These are phyloP conservation scores for Pangasius macronema DNA, from an alignment of 2,797 vertebrate genomes.

Conservation along the genomic window DNA sequence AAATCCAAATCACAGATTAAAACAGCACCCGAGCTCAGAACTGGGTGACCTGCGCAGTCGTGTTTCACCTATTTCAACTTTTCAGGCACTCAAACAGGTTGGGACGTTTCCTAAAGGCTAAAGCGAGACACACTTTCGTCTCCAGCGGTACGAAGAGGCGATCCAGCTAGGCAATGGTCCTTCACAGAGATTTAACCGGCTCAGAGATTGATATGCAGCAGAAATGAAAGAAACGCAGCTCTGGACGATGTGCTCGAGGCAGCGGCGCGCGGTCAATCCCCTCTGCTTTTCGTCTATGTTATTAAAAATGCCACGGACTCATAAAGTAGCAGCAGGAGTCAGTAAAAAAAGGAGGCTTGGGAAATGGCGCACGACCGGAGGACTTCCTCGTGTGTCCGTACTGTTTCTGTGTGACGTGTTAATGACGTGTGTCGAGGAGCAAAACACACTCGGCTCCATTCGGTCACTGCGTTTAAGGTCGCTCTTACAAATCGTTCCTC, in stretches of 20 bases:
- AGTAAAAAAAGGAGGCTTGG: slow-evolving; percentile 50
- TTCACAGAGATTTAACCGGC: slow-evolving; percentile 46
- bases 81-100: background rate
- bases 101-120: slow-evolving; percentile 17
- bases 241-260: slow-evolving; percentile 21
- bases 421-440: slow-evolving; percentile 38
- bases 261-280: slow-evolving; percentile 45
- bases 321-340: slow-evolving; percentile 53
- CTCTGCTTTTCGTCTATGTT: slow-evolving; percentile 39
- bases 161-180: slow-evolving; percentile 50
- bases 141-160: slow-evolving; percentile 13
- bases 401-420: slow-evolving; percentile 31
- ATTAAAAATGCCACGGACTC: slow-evolving; percentile 68
- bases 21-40: background rate
- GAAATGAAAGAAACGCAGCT: slow-evolving; percentile 37
- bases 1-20: slow-evolving; percentile 18
- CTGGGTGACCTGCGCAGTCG: background rate
- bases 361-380: slow-evolving; percentile 27
- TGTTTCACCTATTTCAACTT: background rate
- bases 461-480: slow-evolving; percentile 49
- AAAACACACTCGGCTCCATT: slow-evolving; percentile 37
- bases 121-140: background rate
- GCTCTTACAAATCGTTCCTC: slow-evolving; percentile 40
- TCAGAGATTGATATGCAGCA: slow-evolving; percentile 50
- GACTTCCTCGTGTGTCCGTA: slow-evolving; percentile 9